phyloP scores from a whole-genome alignment of 2,888 invertebrate genomes.

The Noctua comes region DNA sequence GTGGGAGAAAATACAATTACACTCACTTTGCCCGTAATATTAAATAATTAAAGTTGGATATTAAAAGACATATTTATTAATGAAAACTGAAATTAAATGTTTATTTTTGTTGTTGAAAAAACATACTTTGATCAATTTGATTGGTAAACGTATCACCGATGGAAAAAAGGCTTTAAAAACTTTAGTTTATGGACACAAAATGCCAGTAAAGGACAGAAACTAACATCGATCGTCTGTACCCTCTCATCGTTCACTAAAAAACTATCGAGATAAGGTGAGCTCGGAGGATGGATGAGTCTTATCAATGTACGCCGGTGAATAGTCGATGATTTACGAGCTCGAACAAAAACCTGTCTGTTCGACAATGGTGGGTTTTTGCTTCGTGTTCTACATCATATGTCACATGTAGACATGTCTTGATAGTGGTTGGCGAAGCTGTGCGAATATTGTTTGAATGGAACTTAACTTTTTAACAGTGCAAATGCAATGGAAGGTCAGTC shows the following conservation, averaged over 20 bases:
- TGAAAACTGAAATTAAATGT: background rate
- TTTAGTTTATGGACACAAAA: background rate
- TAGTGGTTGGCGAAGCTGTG: background rate
- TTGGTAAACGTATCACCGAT: background rate
- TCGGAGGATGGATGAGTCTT: constrained; percentile 50
- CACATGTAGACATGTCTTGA: background rate
- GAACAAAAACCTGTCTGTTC: constrained; percentile 56
- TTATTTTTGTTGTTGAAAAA: background rate
- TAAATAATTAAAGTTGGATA: background rate
- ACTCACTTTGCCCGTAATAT: background rate
- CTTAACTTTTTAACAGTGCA: background rate
- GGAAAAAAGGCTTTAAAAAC: rapidly evolving
- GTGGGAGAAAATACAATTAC: background rate
- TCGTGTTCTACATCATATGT: constrained; percentile 12
- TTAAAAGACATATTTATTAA: background rate
- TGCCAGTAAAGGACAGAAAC: background rate
- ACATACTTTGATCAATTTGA: background rate
- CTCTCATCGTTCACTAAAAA: constrained; percentile 36
- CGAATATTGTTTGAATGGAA: background rate
- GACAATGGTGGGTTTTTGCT: constrained; percentile 47
- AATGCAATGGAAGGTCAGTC: background rate
- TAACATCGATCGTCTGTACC: background rate
- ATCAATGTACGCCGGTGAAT: constrained; percentile 57
- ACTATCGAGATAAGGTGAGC: constrained; percentile 48
- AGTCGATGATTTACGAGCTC: constrained; percentile 61